Evolutionary conservation across 2,888 invertebrate species (phyloP).

Genomic region (Chymomyza procnemis): DNA sequence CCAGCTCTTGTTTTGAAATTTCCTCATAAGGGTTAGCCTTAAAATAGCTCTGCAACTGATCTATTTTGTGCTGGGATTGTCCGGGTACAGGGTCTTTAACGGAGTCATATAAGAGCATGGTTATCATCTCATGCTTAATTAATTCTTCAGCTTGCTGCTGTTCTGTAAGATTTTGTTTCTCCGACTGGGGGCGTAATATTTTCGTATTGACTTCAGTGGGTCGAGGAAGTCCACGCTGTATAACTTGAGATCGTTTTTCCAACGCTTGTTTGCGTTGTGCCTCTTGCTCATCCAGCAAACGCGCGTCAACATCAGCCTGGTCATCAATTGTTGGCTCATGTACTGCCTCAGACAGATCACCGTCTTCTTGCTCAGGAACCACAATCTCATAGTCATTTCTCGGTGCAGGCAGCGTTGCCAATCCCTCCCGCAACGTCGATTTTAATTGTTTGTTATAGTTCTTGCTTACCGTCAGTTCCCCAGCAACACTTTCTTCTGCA

Average conservation of each 20-base stretch:
- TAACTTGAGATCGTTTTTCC: slow-evolving; percentile 88
- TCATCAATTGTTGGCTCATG: slow-evolving; percentile 84
- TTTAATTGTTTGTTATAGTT: slow-evolving; percentile 86
- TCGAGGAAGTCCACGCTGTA: slow-evolving; percentile 91
- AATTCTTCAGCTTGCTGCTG: slow-evolving; percentile 97
- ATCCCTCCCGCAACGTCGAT: slow-evolving; percentile 86
- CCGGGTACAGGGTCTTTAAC: slow-evolving; percentile 85
- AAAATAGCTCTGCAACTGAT: slow-evolving; percentile 88
- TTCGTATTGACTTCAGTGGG: slow-evolving; percentile 91
- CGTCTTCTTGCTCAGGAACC: slow-evolving; percentile 89
- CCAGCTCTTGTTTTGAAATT: slow-evolving; percentile 84
- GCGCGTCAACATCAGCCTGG: slow-evolving; percentile 90
- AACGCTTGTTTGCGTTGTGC: slow-evolving; percentile 82
- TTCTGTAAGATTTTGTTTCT: slow-evolving; percentile 88
- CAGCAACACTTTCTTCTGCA: slow-evolving; percentile 88
- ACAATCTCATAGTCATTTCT: slow-evolving; percentile 99
- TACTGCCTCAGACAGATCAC: slow-evolving; percentile 76
- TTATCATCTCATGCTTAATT: slow-evolving; percentile 97
- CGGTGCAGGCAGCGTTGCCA: slow-evolving; percentile 91
- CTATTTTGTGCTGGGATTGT: slow-evolving; percentile 76
- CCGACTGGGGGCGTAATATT: slow-evolving; percentile 87
- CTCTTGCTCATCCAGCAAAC: slow-evolving; percentile 84
- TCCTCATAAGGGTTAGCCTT: slow-evolving; percentile 92
- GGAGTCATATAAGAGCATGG: slow-evolving; percentile 95
- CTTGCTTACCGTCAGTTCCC: slow-evolving; percentile 84